A percentile compares a stretch with the other conserved stretches of the same genome.
Evolutionary conservation across 2,888 invertebrate species (phyloP).

Genomic region (Caenorhabditis doughertyi): DNA sequence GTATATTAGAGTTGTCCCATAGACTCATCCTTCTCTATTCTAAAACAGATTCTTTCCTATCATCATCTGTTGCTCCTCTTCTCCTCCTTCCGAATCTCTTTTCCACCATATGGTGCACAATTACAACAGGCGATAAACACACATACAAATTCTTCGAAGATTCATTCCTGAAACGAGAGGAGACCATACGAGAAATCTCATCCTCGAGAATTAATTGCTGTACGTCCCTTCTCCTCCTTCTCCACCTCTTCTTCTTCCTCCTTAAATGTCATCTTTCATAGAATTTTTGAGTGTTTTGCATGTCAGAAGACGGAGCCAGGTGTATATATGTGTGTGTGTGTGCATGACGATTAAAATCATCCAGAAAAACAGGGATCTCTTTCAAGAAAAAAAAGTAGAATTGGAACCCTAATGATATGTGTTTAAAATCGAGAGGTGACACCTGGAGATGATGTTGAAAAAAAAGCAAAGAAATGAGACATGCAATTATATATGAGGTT

Average conservation of each 20-base stretch:
- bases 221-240: no score
- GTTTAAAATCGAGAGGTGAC: slow-evolving; percentile 15
- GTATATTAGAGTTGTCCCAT: no score
- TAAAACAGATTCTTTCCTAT: background rate
- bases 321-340: slow-evolving; percentile 10
- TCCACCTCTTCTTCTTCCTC: slow-evolving; percentile 10
- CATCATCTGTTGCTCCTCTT: slow-evolving; percentile 31
- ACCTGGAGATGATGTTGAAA: slow-evolving; percentile 1
- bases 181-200: slow-evolving; percentile 12
- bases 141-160: no score
- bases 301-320: slow-evolving; percentile 39
- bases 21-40: background rate
- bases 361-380: background rate
- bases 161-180: background rate
- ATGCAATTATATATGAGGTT: slow-evolving; percentile 42
- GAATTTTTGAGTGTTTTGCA: slow-evolving; percentile 60
- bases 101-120: slow-evolving; percentile 58
- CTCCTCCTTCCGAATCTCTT: no score
- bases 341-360: background rate
- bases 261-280: slow-evolving; percentile 4
- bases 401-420: slow-evolving; percentile 32
- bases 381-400: slow-evolving; percentile 31
- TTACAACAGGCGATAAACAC: slow-evolving; percentile 22
- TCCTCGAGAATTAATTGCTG: slow-evolving; percentile 63
- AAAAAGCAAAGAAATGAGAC: background rate